phyloP scores from a whole-genome alignment of 2,113 vertebrate species.

The Columba livia region DNA sequence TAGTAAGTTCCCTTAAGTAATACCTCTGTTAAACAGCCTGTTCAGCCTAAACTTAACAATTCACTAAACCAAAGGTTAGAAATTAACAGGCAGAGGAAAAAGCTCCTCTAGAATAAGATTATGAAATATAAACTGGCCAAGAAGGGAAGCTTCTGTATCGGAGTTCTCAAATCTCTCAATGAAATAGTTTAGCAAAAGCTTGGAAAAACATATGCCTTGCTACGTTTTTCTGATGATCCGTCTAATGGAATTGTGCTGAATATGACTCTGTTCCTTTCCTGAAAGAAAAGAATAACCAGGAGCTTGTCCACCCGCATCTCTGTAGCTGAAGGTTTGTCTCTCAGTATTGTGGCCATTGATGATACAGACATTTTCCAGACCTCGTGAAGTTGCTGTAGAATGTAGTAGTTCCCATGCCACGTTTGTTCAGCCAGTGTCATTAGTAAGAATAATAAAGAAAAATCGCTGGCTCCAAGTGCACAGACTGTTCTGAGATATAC shows the following conservation, averaged over 20 bases:
- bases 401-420: not conserved
- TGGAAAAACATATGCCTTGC: not conserved
- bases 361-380: not conserved
- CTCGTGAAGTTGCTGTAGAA: not conserved
- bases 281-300: not conserved
- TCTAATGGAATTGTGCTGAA: not conserved
- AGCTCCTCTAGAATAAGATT: not conserved
- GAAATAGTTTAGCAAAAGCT: not conserved
- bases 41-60: not conserved
- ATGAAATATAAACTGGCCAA: not conserved
- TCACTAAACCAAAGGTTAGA: not conserved
- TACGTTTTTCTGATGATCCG: not conserved
- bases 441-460: not conserved
- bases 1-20: not conserved
- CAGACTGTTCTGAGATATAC: not conserved
- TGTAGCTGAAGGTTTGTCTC: not conserved
- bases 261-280: not conserved
- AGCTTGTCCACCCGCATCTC: not conserved
- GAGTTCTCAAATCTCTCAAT: not conserved
- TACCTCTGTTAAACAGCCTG: not conserved
- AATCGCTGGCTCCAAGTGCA: not conserved
- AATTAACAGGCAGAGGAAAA: not conserved
- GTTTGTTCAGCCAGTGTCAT: not conserved
- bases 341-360: rapidly evolving
- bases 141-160: not conserved